Conservation (phyloP, 2,888 invertebrate genomes). For the Acronicta psi region DNA sequence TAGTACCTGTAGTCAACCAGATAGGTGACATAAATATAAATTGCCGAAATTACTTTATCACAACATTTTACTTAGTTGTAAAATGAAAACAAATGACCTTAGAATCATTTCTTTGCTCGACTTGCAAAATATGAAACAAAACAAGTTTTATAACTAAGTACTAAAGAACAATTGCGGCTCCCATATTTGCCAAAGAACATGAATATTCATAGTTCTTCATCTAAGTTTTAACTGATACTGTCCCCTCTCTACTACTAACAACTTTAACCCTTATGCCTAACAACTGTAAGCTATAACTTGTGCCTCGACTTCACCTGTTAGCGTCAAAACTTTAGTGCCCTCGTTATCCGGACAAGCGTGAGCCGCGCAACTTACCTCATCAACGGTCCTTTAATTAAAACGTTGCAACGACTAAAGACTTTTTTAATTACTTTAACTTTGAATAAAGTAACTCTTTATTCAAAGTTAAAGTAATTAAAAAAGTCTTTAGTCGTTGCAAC, state of each 20-base stretch:
- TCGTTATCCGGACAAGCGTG: slow-evolving; percentile 27
- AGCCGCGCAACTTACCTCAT: slow-evolving; percentile 28
- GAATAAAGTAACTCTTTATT: slow-evolving; percentile 4
- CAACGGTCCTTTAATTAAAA: slow-evolving; percentile 43
- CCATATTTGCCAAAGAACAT: slow-evolving; percentile 10
- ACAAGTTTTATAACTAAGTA: neutral
- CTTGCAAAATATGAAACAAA: neutral
- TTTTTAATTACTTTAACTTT: slow-evolving; percentile 40
- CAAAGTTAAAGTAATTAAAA: slow-evolving; percentile 40
- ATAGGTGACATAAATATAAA: too few species aligned
- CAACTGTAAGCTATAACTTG: slow-evolving; percentile 13
- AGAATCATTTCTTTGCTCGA: too few species aligned
- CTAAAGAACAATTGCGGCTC: neutral
- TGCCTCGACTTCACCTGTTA: slow-evolving; percentile 14
- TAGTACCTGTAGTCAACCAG: too few species aligned
- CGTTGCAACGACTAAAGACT: slow-evolving; percentile 24
- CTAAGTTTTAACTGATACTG: slow-evolving; percentile 2
- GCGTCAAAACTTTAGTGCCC: slow-evolving; percentile 12
- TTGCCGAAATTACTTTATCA: too few species aligned
- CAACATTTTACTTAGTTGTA: too few species aligned
- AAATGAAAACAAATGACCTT: too few species aligned
- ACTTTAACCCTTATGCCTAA: neutral
- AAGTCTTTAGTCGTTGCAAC: slow-evolving; percentile 24
- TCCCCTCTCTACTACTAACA: neutral
- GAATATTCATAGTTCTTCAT: slow-evolving; percentile 12